A percentile compares a stretch with the other conserved stretches of the same genome.
Conservation (phyloP, 2,113 vertebrate species). For the Etheostoma cragini region DNA sequence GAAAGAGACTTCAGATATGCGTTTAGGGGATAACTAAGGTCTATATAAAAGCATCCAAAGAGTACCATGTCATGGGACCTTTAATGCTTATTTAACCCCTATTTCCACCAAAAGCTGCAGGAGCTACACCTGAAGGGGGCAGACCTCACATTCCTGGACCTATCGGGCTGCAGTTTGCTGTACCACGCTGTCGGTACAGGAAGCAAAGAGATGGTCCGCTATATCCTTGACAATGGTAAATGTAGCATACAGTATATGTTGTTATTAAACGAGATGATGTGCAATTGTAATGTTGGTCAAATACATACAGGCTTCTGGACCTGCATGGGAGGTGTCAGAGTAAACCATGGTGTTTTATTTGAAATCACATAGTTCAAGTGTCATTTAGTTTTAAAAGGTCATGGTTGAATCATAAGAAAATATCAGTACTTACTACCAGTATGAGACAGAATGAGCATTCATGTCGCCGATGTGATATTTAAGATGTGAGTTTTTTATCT, state of each 20-base stretch:
- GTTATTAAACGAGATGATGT: not conserved
- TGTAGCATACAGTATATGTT: not conserved
- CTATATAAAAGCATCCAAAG: too few relatives aligned
- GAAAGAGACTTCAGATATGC: too few relatives aligned
- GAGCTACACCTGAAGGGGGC: conserved; percentile 90
- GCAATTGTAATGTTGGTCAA: not conserved
- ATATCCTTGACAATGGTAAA: conserved; percentile 92
- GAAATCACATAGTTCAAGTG: not conserved
- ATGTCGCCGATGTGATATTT: not conserved
- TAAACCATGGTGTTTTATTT: not conserved
- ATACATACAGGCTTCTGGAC: not conserved
- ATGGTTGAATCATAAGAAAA: not conserved
- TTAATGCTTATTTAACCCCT: not conserved
- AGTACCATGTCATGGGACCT: too few relatives aligned
- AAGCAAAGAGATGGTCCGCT: conserved; percentile 94
- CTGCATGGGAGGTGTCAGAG: not conserved
- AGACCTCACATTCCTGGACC: conserved; percentile 86
- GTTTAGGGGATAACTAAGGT: too few relatives aligned
- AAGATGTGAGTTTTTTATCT: not conserved
- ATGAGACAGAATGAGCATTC: too few relatives aligned
- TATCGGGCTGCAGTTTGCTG: conserved; percentile 87
- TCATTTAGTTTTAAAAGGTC: not conserved
- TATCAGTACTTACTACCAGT: not conserved
- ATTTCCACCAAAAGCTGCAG: conserved; percentile 84
- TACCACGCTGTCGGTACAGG: conserved; percentile 90